These are phyloP conservation scores for Australoheros facetus DNA, from an alignment of 2,797 vertebrate species.

Conservation along the genomic window DNA sequence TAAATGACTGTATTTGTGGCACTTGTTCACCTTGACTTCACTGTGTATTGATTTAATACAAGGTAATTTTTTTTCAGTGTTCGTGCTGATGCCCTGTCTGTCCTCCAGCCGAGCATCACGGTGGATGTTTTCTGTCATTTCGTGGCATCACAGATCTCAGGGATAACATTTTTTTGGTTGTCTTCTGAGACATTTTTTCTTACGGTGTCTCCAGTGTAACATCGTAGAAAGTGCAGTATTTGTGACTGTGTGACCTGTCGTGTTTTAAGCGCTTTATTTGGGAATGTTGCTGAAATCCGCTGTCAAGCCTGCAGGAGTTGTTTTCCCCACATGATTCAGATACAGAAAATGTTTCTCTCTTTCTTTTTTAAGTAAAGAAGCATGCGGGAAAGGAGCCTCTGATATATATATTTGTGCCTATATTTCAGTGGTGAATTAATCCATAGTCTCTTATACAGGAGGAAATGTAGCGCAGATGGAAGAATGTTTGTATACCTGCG, in stretches of 20 bases:
- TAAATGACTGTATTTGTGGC: not conserved
- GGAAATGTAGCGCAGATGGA: not conserved
- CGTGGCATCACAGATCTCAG: not conserved
- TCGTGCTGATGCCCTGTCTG: not conserved
- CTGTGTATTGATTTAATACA: not conserved
- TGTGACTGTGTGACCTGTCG: not conserved
- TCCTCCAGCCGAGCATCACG: not conserved
- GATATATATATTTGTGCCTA: not conserved
- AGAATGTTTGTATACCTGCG: not conserved
- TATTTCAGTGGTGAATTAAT: not conserved
- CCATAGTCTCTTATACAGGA: not conserved
- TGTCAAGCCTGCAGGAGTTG: not conserved
- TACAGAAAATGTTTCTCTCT: not conserved
- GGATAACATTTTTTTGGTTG: not conserved
- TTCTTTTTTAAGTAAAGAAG: not conserved
- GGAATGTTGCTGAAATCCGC: not conserved
- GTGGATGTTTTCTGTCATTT: not conserved
- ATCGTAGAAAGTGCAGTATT: not conserved
- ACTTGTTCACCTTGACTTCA: not conserved
- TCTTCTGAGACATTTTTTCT: too few relatives aligned
- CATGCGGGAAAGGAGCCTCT: not conserved
- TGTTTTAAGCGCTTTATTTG: conserved; percentile 1
- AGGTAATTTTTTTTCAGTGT: not conserved
- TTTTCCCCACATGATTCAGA: not conserved
- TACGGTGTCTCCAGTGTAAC: not conserved